Conservation (phyloP, 1,140 invertebrate species). For the Coptotermes formosanus region DNA sequence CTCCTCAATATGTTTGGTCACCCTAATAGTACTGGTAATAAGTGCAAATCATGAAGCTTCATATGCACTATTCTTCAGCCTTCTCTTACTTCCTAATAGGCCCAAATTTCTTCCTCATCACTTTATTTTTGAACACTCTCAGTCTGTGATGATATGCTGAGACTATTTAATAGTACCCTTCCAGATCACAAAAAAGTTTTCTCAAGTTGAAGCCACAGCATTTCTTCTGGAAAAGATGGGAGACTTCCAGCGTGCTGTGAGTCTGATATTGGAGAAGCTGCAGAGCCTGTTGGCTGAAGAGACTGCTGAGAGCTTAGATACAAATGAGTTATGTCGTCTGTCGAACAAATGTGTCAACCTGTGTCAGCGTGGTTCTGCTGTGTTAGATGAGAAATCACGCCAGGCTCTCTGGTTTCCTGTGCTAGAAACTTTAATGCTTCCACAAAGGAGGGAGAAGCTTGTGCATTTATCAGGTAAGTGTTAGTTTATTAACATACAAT, state of each 20-base stretch:
- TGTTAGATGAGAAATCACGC: constrained; percentile 49
- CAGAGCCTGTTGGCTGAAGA: not conserved
- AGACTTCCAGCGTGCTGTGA: constrained; percentile 53
- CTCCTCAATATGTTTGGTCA: too few relatives aligned
- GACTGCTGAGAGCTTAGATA: not conserved
- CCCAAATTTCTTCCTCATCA: too few relatives aligned
- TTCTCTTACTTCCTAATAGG: too few relatives aligned
- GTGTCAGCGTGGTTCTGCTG: constrained; percentile 53
- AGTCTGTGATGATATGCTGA: too few relatives aligned
- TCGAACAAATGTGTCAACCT: constrained; percentile 50
- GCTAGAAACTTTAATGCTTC: constrained; percentile 45
- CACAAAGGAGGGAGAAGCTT: constrained; percentile 21
- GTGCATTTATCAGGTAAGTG: constrained; percentile 14
- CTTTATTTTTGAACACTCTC: too few relatives aligned
- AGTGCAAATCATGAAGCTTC: too few relatives aligned
- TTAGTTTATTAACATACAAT: too few relatives aligned
- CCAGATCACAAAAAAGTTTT: constrained; percentile 45
- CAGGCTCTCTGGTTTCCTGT: constrained; percentile 57
- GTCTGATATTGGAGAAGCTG: constrained; percentile 41
- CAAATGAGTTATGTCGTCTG: constrained; percentile 42
- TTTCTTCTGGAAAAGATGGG: constrained; percentile 57
- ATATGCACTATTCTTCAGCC: too few relatives aligned
- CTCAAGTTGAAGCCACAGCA: constrained; percentile 52
- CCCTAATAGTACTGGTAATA: too few relatives aligned
- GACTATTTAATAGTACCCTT: constrained; percentile 19